These are phyloP conservation scores for Rhynchotus rufescens DNA, from an alignment of 2,797 vertebrate genomes.

Conservation along the genomic window DNA sequence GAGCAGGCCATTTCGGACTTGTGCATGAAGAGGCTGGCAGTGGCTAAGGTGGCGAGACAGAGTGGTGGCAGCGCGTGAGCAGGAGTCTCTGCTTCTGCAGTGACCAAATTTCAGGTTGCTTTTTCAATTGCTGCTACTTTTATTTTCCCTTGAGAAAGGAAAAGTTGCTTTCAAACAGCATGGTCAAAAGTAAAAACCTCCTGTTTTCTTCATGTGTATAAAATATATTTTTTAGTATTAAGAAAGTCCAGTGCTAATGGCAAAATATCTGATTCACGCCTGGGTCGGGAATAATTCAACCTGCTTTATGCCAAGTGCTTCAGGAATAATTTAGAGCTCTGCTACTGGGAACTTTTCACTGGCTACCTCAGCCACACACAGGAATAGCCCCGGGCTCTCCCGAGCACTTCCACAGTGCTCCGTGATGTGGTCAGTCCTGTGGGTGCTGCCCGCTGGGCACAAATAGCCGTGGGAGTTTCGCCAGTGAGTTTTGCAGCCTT, in stretches of 20 bases:
- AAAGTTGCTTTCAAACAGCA: not conserved
- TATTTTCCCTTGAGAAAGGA: not conserved
- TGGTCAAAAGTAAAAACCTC: not conserved
- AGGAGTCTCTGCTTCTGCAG: not conserved
- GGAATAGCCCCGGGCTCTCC: not conserved
- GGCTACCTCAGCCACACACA: not conserved
- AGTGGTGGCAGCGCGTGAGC: fast-evolving
- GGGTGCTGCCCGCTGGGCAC: not conserved
- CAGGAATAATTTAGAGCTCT: not conserved
- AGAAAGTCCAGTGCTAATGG: not conserved
- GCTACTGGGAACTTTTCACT: not conserved
- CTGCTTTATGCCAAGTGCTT: not conserved
- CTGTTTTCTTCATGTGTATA: not conserved
- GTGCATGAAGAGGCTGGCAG: not conserved
- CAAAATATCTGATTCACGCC: not conserved
- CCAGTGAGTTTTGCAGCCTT: not conserved
- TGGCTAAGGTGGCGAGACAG: not conserved
- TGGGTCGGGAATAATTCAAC: not conserved
- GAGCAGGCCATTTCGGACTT: not conserved
- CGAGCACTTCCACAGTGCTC: not conserved
- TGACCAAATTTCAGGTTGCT: not conserved
- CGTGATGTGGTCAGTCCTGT: not conserved
- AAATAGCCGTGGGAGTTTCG: not conserved
- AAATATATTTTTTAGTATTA: not conserved
- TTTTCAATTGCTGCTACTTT: not conserved